phyloP scores from a whole-genome alignment of 30 jellyfish, hydroid and myxozoan species.

The Aurelia aurita complex sp. Pacific region DNA sequence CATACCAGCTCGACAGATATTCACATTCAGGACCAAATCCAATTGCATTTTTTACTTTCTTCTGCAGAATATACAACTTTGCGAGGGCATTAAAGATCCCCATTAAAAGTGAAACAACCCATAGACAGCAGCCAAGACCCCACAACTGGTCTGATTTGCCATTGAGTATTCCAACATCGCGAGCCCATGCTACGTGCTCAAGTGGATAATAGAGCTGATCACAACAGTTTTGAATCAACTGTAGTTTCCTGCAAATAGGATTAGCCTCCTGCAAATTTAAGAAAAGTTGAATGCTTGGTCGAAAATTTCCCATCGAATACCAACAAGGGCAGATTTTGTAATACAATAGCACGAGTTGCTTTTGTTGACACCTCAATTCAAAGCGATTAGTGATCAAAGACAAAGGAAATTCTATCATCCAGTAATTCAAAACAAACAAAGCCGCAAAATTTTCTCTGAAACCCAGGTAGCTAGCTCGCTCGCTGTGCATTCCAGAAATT shows the following conservation, averaged over 20 bases:
- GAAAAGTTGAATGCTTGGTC: too few relatives aligned
- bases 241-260: conserved; percentile 19
- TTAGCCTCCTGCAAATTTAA: conserved; percentile 41
- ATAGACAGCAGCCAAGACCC: conserved; percentile 37
- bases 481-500: too few relatives aligned
- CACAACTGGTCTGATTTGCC: conserved; percentile 57
- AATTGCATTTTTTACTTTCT: not conserved
- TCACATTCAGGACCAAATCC: not conserved
- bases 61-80: conserved; percentile 8
- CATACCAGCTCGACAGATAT: not conserved
- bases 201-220: conserved; percentile 73
- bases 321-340: too few relatives aligned
- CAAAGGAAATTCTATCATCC: too few relatives aligned
- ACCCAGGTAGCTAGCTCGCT: too few relatives aligned
- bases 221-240: conserved; percentile 37
- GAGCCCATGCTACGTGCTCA: conserved; percentile 81
- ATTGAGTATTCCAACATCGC: conserved; percentile 58
- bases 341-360: too few relatives aligned
- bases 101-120: conserved; percentile 63
- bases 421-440: too few relatives aligned
- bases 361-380: too few relatives aligned
- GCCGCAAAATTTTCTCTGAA: too few relatives aligned
- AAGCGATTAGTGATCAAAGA: too few relatives aligned
- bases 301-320: too few relatives aligned
- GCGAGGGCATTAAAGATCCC: conserved; percentile 17